These are phyloP conservation scores for Avahi laniger DNA, from an alignment of 2,797 vertebrate genomes.

Conservation along the genomic window DNA sequence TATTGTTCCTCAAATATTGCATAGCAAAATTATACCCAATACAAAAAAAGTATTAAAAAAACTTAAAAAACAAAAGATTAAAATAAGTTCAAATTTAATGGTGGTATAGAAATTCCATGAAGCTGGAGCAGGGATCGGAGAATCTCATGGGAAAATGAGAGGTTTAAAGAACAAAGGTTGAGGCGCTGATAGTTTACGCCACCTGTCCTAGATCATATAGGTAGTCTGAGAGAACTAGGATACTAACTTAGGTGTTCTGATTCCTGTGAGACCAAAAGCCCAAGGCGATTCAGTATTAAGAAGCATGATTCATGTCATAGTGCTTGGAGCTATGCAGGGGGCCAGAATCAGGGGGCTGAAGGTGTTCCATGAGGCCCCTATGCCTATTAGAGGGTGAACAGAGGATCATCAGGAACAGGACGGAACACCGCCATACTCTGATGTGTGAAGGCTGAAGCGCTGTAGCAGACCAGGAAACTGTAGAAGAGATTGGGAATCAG, in stretches of 20 bases:
- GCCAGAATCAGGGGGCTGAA: neutral
- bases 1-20: neutral
- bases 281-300: neutral
- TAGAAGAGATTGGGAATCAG: neutral
- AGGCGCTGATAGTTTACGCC: neutral
- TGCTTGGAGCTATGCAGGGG: neutral
- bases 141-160: neutral
- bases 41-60: neutral
- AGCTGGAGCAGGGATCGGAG: neutral
- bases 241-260: neutral
- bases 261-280: neutral
- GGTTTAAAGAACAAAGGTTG: neutral
- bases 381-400: neutral
- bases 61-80: neutral
- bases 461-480: neutral
- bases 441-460: rapidly evolving
- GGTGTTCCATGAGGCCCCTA: rapidly evolving
- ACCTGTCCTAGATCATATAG: neutral
- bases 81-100: neutral
- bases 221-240: neutral
- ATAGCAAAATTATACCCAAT: neutral
- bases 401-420: neutral
- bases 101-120: neutral
- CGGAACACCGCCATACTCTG: rapidly evolving
- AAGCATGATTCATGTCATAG: neutral